These are phyloP conservation scores for Geotrypetes seraphini DNA, from an alignment of 2,797 vertebrate genomes.

Conservation along the genomic window DNA sequence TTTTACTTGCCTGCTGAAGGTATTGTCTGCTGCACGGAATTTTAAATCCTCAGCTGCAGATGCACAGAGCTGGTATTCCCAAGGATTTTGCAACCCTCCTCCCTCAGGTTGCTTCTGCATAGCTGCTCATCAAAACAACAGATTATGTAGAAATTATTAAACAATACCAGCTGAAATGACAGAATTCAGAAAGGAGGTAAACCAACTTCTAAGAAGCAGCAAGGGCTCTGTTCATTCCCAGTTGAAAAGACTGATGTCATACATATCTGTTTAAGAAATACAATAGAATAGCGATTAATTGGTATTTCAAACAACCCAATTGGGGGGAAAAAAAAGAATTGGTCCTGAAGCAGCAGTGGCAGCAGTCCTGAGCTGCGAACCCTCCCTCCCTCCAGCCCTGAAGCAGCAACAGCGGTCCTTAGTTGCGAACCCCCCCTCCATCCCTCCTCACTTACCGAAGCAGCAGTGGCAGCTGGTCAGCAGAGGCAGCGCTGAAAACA, in stretches of 20 bases:
- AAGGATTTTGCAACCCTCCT: constrained; percentile 43
- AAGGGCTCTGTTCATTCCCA: constrained; percentile 19
- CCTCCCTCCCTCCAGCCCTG: too few relatives aligned
- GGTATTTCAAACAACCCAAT: too few relatives aligned
- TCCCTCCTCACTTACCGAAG: too few relatives aligned
- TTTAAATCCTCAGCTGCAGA: constrained; percentile 66
- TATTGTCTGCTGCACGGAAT: constrained; percentile 65
- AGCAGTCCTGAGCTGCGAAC: too few relatives aligned
- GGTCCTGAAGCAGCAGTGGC: too few relatives aligned
- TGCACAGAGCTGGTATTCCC: constrained; percentile 53
- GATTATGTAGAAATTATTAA: constrained; percentile 38
- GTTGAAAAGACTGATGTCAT: constrained; percentile 25
- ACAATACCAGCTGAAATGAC: constrained; percentile 42
- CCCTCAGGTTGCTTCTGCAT: constrained; percentile 40
- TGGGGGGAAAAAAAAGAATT: too few relatives aligned
- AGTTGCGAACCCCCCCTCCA: too few relatives aligned
- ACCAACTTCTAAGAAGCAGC: constrained; percentile 31
- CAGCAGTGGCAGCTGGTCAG: too few relatives aligned
- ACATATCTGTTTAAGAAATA: constrained; percentile 22
- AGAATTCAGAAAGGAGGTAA: constrained; percentile 28
- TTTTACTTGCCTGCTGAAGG: constrained; percentile 65
- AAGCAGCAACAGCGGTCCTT: too few relatives aligned
- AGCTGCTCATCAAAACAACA: constrained; percentile 39
- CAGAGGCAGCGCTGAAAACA: too few relatives aligned
- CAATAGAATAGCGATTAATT: too few relatives aligned